Base-by-base conservation (phyloP, 2,888 invertebrate species). In the Drosophila flavopinicola region DNA sequence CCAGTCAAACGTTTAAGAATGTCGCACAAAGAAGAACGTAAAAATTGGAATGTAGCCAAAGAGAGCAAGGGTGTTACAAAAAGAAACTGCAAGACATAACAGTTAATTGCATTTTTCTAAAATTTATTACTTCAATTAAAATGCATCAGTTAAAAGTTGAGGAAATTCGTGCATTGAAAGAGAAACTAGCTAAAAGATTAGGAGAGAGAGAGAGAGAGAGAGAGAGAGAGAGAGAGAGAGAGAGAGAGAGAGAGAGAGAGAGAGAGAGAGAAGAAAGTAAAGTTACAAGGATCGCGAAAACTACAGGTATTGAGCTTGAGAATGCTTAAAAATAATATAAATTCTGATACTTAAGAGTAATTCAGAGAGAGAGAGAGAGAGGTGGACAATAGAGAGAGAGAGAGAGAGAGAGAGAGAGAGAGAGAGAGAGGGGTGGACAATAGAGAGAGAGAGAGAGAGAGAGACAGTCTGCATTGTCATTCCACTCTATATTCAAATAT, bases 1-100 rank as follows among this genome's bases (percentile, higher is more conserved):
- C 13, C 23, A 15, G 42, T 29, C 6, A 24, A 52, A 52, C 9
- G 32, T 17, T 52, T 25, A 10, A 44, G 52, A 52, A 52, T 25
- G 1, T 1, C 4, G 17, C 30, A 15, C 23, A 15, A 23, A 51
- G 27, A 10, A 45, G 17, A 39, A 30, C 15, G 20, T 7, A 3
- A 23, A 15, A n/a, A 25, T n/a, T 9, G n/a, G 5, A n/a, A 30
- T 5, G 13, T 9, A 25, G 10, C 6, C 11, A 15, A 15, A 15
- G 24, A 24, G 25, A 6, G 24, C 13, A 13, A 24, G 35, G 10
- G 15, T 17, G 15, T 4, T 9, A 7, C n/a, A 42, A 25, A 29
- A 13, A 2, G 42, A 6, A 11, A 25, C 13, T 41, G 10, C 9
- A 6, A 17, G 29, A 7, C n/a, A 15, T 5, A n/a, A 17, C 42